Evolutionary conservation across 1,140 invertebrate species (phyloP), one percentile per base, ranked within the genome.

Genomic region (Zaprionus taronus): DNA sequence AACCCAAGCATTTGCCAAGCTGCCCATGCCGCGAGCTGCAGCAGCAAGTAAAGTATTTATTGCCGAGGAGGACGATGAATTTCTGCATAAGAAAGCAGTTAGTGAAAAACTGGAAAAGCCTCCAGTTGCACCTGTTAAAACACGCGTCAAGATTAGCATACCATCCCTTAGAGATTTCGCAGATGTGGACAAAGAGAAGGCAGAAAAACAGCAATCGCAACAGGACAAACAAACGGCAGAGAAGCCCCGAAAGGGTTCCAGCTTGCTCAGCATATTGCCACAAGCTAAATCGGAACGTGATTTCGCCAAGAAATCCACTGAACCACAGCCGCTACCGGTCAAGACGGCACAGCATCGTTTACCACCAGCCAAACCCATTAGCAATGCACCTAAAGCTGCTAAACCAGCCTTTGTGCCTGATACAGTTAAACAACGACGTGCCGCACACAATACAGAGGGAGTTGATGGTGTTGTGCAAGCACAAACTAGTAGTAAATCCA

Each of bases 31-130:
- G 36, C 72, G 71, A 2, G 47, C 49, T 31, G 15, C 44, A 41
- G 6, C 24, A 1, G 11, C 15, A 1, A 55, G 31, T 34, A 55
- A 51, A 22, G 14, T 41, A 5, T 36, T 71, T 2, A 81, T 94
- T 15, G 90, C 93, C 66, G 94, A 95, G 74, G 93, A 93, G 51
- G 94, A 95, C 78, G 94, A 95, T 91, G 94, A 95, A 81, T 95
- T 95, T 79, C 69, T 95, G n/a, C 93, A 94, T 64, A 95, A 95
- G 82, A 95, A 94, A 78, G 93, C 93, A 53, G 68, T 44, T 24
- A 73, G 51, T 55, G 66, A 64, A 60, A 44, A 41, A 34, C 47
- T 83, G 34, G 85, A 91, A 68, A 85, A 80, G 51, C 75, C 72
- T 12, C 80, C 85, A n/a, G 64, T 74, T 15, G 87, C 81, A 53